Conservation (phyloP, 2,888 invertebrate genomes). For the Raillietiella orientalis region DNA sequence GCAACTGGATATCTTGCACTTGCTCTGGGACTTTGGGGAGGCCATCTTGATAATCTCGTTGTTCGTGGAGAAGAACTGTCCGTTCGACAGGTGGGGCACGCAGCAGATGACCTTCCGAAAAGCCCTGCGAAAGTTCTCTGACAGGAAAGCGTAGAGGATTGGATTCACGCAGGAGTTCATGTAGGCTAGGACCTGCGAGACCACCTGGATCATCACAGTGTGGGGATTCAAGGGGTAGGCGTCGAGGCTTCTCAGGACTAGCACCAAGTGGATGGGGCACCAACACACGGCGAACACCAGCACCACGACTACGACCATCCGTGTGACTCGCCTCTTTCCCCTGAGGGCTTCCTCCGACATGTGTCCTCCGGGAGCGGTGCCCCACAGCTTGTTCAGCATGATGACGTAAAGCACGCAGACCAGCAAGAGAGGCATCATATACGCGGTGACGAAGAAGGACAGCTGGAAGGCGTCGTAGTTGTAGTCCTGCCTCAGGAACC, state of each 20-base stretch:
- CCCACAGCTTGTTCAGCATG: conserved; percentile 62
- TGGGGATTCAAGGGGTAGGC: conserved; percentile 28
- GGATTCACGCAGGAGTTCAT: conserved; percentile 86
- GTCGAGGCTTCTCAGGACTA: conserved; percentile 38
- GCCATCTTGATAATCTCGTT: too few species aligned
- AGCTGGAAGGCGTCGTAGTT: conserved; percentile 23
- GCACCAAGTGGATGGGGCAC: conserved; percentile 67
- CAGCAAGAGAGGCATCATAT: conserved; percentile 50
- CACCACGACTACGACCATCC: conserved; percentile 68
- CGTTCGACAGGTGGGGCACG: too few species aligned
- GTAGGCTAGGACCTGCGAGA: conserved; percentile 50
- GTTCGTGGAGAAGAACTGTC: too few species aligned
- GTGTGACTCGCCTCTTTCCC: conserved; percentile 57
- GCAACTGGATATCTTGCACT: too few species aligned
- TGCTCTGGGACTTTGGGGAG: too few species aligned
- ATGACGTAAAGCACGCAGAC: conserved; percentile 60
- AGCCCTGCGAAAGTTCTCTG: conserved; percentile 72
- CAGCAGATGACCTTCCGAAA: conserved; percentile 17
- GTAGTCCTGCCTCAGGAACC: conserved; percentile 1
- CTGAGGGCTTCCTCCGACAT: conserved; percentile 45
- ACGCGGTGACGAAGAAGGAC: conserved; percentile 57
- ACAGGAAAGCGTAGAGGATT: conserved; percentile 69
- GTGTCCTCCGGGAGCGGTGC: conserved; percentile 26
- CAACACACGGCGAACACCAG: conserved; percentile 75
- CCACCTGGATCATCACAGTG: conserved; percentile 33